Evolutionary conservation across 2,797 vertebrate species (phyloP), one percentile per base, ranked within the genome.

Genomic region (Pantherophis alleghaniensis): DNA sequence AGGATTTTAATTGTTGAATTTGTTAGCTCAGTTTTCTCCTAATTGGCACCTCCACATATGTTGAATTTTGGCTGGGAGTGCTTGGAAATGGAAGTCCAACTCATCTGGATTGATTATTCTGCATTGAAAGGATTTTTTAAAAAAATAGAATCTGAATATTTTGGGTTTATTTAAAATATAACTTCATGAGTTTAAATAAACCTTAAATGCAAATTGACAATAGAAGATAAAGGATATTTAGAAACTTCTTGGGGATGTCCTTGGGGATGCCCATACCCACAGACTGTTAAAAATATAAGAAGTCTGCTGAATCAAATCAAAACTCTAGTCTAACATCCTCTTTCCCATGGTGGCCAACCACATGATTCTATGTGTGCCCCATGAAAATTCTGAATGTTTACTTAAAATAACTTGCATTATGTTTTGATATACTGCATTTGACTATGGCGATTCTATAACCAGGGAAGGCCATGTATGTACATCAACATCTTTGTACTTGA

Each of bases 1-100:
- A 90, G 37, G 89, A 53, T 79, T 92, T 96, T 55, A 89, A 92
- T 94, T 95, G 74, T 42, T 92, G 87, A 47, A 92, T 92, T 83
- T 47, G 74, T 83, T 83, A 47, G 20, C 20, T 83, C 20, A 83
- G 37, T 83, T 83, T 83, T 83, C 37, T 47, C 20, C 37, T 47
- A 83, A 42, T 1, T 83, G 74, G 74, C 20, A 83, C 20, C 20
- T 83, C 22, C 18, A 47, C 1, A 10, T 47, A 83, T 47, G 20
- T 83, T 83, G 74, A 18, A 24, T 24, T 83, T 47, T 47, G 37
- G 9, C 37, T 83, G 20, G 74, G 10, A 83, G 47, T 47, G 20
- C 20, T 47, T 83, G 10, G 37, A 47, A 83, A 24, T 47, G 37
- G 20, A 47, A 83, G 20, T 47, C 74, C 74, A 83, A 83, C 10